Percentiles rank a stretch among this genome's conserved stretches.
Conservation (phyloP, 1,140 invertebrate genomes). For the Drosophila equinoxialis region DNA sequence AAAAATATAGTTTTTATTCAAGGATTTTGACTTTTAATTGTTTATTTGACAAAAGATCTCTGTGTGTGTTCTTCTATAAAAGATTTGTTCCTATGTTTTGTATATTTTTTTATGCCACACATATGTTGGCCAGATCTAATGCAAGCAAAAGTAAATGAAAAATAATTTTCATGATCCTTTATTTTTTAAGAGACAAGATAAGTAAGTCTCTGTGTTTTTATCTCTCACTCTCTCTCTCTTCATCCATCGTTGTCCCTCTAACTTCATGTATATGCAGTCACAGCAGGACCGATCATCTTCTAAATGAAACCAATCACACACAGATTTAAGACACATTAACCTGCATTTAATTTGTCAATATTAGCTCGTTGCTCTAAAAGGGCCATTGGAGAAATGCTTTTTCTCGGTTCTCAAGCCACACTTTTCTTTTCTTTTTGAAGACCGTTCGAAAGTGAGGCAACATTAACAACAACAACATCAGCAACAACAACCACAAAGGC, state of each 20-base stretch:
- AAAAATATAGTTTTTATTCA: no score
- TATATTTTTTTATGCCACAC: conserved; percentile 37
- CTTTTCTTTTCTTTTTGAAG: conserved; percentile 74
- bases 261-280: not conserved
- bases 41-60: not conserved
- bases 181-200: not conserved
- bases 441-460: conserved; percentile 68
- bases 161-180: conserved; percentile 10
- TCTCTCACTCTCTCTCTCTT: not conserved
- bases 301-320: conserved; percentile 37
- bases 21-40: not conserved
- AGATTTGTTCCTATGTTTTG: conserved; percentile 33
- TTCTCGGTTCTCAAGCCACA: conserved; percentile 69
- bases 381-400: conserved; percentile 38
- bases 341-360: conserved; percentile 81
- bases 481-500: conserved; percentile 34
- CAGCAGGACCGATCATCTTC: conserved; percentile 6
- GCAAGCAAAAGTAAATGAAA: not conserved
- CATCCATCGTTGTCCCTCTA: not conserved
- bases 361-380: conserved; percentile 46
- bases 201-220: not conserved
- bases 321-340: conserved; percentile 76
- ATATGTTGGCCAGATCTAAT: conserved; percentile 42
- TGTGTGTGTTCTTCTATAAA: not conserved
- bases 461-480: conserved; percentile 1